Evolutionary conservation across 37 sponge, comb jelly and placozoan genomes (phyloP).

Genomic region (Beroe ovata): DNA sequence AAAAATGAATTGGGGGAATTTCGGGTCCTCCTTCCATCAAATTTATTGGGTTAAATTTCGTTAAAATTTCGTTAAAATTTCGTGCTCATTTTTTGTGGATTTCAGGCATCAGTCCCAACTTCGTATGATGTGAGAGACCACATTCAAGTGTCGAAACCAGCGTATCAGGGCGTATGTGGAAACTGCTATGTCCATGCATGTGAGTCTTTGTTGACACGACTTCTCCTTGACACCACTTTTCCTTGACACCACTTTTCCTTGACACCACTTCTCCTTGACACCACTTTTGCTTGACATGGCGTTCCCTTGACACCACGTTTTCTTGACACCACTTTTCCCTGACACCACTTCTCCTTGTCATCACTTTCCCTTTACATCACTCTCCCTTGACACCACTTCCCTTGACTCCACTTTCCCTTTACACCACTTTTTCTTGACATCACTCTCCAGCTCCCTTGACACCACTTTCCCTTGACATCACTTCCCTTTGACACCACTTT

Average conservation of each 20-base stretch:
- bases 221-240: neutral
- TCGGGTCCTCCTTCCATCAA: neutral
- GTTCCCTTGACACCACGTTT: neutral
- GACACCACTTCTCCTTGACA: neutral
- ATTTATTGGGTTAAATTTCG: no score
- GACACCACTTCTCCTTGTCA: neutral
- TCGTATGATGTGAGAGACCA: slow-evolving; percentile 53
- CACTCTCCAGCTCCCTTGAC: neutral
- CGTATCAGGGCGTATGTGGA: slow-evolving; percentile 13
- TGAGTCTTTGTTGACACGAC: neutral
- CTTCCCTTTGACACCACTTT: neutral
- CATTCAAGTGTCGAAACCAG: slow-evolving; percentile 8
- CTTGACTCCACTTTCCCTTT: neutral
- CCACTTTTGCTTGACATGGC: neutral
- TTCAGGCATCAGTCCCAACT: neutral
- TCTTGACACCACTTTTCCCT: neutral
- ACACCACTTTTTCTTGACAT: neutral
- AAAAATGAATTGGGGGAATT: neutral
- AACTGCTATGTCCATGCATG: slow-evolving; percentile 54
- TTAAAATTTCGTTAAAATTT: no score
- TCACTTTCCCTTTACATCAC: neutral
- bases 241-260: neutral
- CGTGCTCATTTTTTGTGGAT: no score
- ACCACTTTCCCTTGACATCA: neutral
- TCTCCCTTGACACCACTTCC: neutral